Percentiles rank a stretch among this genome's conserved stretches.
phyloP scores from a whole-genome alignment of 2,797 vertebrate species.

The Hemitrygon akajei region DNA sequence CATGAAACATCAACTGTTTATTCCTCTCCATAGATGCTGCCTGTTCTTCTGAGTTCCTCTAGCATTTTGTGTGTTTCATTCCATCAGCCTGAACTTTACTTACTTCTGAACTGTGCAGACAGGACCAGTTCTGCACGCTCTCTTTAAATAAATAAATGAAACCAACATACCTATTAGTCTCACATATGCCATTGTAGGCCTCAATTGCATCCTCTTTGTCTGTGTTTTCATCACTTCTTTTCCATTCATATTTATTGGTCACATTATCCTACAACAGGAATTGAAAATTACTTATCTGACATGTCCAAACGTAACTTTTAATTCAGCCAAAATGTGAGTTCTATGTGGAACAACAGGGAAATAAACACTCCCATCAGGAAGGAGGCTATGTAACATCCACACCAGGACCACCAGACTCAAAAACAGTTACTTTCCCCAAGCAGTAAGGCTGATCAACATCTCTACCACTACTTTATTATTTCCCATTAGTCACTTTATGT shows the following conservation, averaged over 20 bases:
- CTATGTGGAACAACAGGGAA: neutral
- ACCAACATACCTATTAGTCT: conserved; percentile 75
- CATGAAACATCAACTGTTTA: too few species aligned
- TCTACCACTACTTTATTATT: too few species aligned
- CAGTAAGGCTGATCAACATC: too few species aligned
- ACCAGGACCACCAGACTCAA: too few species aligned
- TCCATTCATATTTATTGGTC: conserved; percentile 45
- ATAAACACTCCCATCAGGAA: neutral
- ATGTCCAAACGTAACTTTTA: neutral
- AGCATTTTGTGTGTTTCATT: neutral
- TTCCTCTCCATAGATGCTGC: too few species aligned
- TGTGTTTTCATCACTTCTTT: conserved; percentile 61
- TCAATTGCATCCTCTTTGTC: conserved; percentile 65
- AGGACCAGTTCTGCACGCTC: too few species aligned
- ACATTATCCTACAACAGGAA: neutral
- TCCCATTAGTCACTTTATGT: too few species aligned
- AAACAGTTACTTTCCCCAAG: too few species aligned
- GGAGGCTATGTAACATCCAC: too few species aligned
- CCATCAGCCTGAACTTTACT: neutral
- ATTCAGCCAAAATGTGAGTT: neutral
- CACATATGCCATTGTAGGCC: conserved; percentile 67
- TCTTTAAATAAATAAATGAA: neutral
- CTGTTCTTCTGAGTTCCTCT: too few species aligned
- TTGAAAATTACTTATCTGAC: neutral
- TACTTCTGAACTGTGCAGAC: neutral